These are phyloP conservation scores for Cecidostiba fungosa DNA, from an alignment of 2,888 invertebrate genomes.

Conservation along the genomic window DNA sequence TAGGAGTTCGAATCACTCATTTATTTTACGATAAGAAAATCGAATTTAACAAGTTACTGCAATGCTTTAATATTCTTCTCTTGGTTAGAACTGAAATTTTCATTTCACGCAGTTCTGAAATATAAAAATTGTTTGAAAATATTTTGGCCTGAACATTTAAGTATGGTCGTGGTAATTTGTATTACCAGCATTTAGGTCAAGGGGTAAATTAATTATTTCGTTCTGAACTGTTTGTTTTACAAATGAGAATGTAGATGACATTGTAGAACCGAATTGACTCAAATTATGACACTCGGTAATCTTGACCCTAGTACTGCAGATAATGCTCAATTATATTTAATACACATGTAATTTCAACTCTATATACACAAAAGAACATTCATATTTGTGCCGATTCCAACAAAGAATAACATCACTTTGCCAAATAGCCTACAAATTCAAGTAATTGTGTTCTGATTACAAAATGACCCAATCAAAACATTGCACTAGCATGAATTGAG, in stretches of 20 bases:
- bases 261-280: not conserved
- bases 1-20: too few relatives aligned
- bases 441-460: not conserved
- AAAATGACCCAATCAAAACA: not conserved
- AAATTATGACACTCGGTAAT: too few relatives aligned
- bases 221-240: conserved; percentile 11
- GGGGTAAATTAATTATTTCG: not conserved
- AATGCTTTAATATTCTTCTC: not conserved
- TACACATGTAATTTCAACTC: too few relatives aligned
- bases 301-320: too few relatives aligned
- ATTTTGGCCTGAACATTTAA: not conserved
- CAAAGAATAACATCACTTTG: not conserved
- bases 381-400: too few relatives aligned
- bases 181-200: not conserved
- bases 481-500: not conserved
- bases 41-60: too few relatives aligned
- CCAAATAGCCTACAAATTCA: not conserved
- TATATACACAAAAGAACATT: too few relatives aligned
- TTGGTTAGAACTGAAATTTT: not conserved
- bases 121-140: not conserved
- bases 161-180: not conserved
- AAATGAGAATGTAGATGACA: not conserved
- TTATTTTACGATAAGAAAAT: too few relatives aligned
- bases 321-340: too few relatives aligned
- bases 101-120: not conserved